Evolutionary conservation across 1,140 invertebrate genomes (phyloP).

Genomic region (Oncopeltus fasciatus): DNA sequence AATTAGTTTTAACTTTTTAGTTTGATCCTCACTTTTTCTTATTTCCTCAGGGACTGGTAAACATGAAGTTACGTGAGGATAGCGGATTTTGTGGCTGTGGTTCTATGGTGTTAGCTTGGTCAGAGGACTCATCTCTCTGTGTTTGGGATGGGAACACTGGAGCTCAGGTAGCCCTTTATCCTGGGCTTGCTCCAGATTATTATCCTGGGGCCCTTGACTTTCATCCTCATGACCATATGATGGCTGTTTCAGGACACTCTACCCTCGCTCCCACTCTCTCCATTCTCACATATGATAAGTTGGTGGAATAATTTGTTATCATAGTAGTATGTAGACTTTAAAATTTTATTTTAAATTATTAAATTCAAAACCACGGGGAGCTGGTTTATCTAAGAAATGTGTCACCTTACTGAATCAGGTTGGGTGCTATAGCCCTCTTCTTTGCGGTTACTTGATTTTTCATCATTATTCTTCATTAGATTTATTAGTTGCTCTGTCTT

Average conservation of each 20-base stretch:
- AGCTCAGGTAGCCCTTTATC: constrained; percentile 35
- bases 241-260: constrained; percentile 28
- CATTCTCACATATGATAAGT: not conserved
- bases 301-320: too few species aligned
- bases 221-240: constrained; percentile 45
- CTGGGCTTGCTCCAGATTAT: constrained; percentile 29
- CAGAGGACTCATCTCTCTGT: constrained; percentile 41
- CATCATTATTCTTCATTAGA: too few species aligned
- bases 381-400: too few species aligned
- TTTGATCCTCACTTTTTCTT: too few species aligned
- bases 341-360: too few species aligned
- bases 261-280: not conserved
- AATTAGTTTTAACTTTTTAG: too few species aligned
- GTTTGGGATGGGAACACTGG: constrained; percentile 48
- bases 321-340: too few species aligned
- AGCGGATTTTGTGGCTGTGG: constrained; percentile 46
- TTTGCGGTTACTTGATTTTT: too few species aligned
- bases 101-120: constrained; percentile 40
- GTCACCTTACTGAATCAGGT: too few species aligned
- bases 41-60: constrained; percentile 29
- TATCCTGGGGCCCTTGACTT: constrained; percentile 35
- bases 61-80: constrained; percentile 31
- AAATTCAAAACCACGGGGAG: too few species aligned
- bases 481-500: too few species aligned
- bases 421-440: too few species aligned